These are phyloP conservation scores for Synergus umbraculus DNA, from an alignment of 2,888 invertebrate genomes.

Conservation along the genomic window DNA sequence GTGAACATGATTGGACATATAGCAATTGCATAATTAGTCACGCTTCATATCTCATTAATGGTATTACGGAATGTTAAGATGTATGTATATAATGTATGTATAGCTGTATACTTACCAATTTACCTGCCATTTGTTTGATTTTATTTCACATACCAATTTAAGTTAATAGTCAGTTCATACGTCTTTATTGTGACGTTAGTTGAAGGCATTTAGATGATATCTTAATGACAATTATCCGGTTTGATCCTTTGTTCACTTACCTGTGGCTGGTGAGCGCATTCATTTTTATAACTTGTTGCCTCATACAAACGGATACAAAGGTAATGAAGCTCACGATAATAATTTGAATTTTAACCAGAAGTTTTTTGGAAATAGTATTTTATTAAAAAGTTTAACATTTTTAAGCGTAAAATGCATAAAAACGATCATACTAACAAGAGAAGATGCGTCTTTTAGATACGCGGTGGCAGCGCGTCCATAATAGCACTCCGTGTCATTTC, in stretches of 20 bases:
- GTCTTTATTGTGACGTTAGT: not conserved
- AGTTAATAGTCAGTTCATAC: not conserved
- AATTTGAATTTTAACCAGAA: too few species aligned
- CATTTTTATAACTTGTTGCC: too few species aligned
- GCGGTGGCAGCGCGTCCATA: not conserved
- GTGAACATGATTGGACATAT: conserved; percentile 25
- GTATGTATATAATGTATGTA: not conserved
- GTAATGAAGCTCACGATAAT: too few species aligned
- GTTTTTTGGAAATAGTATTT: too few species aligned
- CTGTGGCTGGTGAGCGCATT: not conserved
- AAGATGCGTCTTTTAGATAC: too few species aligned
- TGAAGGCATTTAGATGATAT: not conserved
- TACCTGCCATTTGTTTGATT: not conserved
- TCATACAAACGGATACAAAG: too few species aligned
- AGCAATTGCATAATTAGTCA: conserved; percentile 24
- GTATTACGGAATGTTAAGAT: not conserved
- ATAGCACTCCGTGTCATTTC: not conserved
- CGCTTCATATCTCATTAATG: conserved; percentile 24
- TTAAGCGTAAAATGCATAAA: too few species aligned
- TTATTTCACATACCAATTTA: not conserved
- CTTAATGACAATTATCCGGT: conserved; percentile 9
- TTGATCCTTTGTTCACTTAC: not conserved
- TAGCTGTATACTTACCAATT: not conserved
- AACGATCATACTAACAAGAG: too few species aligned
- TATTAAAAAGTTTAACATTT: too few species aligned